Conservation (phyloP, 2,797 vertebrate species). For the Gadopsis marmoratus region DNA sequence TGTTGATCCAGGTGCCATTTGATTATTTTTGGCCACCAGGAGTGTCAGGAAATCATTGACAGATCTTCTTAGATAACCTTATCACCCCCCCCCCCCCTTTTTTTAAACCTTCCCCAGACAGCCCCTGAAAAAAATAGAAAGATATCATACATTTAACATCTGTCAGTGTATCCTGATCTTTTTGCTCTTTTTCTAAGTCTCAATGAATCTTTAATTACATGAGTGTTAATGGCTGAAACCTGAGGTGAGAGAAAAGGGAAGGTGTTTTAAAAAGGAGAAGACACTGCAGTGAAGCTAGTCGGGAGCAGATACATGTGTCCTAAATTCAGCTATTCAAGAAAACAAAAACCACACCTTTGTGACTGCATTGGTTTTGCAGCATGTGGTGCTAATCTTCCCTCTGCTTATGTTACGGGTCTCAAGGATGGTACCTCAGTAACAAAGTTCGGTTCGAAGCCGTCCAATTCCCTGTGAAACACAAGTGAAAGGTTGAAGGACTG, state of each 20-base stretch:
- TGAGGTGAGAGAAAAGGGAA: constrained; percentile 18
- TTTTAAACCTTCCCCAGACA: constrained; percentile 63
- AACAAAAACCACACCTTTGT: constrained; percentile 19
- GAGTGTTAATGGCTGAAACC: constrained; percentile 55
- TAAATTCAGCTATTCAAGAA: constrained; percentile 26
- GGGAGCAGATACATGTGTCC: constrained; percentile 22
- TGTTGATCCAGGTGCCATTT: constrained; percentile 86
- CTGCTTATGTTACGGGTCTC: not conserved
- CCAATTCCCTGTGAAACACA: too few relatives aligned
- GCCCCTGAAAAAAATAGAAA: constrained; percentile 23
- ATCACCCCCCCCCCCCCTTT: constrained; percentile 55
- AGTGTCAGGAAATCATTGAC: constrained; percentile 78
- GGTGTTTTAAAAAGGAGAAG: constrained; percentile 8
- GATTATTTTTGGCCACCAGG: constrained; percentile 84
- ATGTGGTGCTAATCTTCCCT: constrained; percentile 34
- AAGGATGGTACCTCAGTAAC: too few relatives aligned
- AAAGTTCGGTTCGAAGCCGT: too few relatives aligned
- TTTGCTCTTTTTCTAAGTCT: constrained; percentile 38
- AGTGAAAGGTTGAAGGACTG: too few relatives aligned
- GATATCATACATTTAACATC: constrained; percentile 60
- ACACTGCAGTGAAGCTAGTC: not conserved
- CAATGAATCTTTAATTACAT: constrained; percentile 64
- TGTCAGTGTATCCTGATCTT: constrained; percentile 61
- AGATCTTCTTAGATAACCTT: constrained; percentile 80
- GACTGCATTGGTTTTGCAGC: constrained; percentile 4